Percentiles rank a stretch among this genome's conserved stretches.
Evolutionary conservation across 1,140 invertebrate genomes (phyloP).

Genomic region (Harpegnathos saltator): DNA sequence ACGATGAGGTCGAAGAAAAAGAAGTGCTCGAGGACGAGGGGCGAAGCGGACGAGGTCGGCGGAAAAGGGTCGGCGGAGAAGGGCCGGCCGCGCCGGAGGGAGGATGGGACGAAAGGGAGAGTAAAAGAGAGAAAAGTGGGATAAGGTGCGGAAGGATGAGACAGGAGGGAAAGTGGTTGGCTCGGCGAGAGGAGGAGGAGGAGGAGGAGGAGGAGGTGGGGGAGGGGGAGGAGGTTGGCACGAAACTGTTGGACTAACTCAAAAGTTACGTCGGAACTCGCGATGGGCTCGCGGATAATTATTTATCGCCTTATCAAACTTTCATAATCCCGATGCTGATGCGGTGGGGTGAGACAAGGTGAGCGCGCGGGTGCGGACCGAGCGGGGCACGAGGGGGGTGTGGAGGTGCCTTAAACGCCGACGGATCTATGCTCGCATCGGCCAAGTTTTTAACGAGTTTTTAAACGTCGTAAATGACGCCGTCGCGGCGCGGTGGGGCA

Average conservation of each 20-base stretch:
- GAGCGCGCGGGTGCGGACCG: neutral
- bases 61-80: neutral
- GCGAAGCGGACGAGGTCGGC: neutral
- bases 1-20: conserved; percentile 65
- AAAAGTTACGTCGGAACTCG: conserved; percentile 73
- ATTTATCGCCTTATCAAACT: conserved; percentile 84
- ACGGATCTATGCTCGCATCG: conserved; percentile 70
- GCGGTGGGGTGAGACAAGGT: conserved; percentile 32
- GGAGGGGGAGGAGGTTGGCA: conserved; percentile 4
- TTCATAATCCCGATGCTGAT: conserved; percentile 79
- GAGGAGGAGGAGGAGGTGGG: neutral
- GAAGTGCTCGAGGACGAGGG: neutral
- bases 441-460: conserved; percentile 83
- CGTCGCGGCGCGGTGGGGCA: conserved; percentile 63
- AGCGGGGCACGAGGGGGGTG: neutral
- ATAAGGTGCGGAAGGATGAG: neutral
- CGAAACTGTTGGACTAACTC: conserved; percentile 73
- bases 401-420: conserved; percentile 39
- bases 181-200: neutral
- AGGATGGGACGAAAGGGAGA: neutral
- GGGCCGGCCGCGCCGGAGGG: neutral
- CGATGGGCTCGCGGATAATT: conserved; percentile 80
- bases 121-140: neutral
- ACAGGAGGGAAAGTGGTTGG: conserved; percentile 7
- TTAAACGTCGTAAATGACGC: conserved; percentile 83